Conservation (phyloP, 2,888 invertebrate species). For the Clusia tigrina region DNA sequence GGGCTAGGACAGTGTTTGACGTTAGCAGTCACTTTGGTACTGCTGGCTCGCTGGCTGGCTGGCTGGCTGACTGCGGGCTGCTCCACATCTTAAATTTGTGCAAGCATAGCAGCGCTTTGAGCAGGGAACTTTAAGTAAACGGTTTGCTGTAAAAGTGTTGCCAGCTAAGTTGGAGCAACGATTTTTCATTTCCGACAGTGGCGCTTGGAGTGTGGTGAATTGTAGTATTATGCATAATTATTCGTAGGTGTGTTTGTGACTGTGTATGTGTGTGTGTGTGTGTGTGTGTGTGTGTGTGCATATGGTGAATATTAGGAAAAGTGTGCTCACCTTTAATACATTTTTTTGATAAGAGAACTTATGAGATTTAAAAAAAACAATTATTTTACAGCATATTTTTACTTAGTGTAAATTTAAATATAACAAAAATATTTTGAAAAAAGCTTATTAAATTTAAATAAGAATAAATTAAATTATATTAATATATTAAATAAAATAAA, state of each 20-base stretch:
- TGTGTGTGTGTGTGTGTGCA: constrained; percentile 17
- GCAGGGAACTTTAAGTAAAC: background rate
- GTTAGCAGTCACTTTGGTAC: constrained; percentile 5
- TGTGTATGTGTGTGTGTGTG: background rate
- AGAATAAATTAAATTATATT: too few relatives aligned
- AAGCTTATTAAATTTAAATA: too few relatives aligned
- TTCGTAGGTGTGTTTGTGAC: background rate
- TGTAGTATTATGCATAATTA: background rate
- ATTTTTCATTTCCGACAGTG: background rate
- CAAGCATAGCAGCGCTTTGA: background rate
- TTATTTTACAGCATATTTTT: too few relatives aligned
- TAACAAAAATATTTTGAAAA: too few relatives aligned
- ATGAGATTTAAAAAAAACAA: too few relatives aligned
- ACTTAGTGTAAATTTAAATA: too few relatives aligned
- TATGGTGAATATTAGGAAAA: constrained; percentile 51
- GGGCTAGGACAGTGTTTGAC: constrained; percentile 10
- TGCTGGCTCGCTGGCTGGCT: background rate
- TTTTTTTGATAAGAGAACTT: too few relatives aligned
- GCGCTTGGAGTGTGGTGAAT: background rate
- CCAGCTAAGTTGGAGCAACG: background rate
- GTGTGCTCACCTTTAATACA: too few relatives aligned
- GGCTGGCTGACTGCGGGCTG: background rate
- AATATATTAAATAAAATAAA: too few relatives aligned
- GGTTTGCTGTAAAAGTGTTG: background rate
- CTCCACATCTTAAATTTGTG: background rate